These are phyloP conservation scores for Etia nguti DNA, from an alignment of 2,113 vertebrate genomes.

Conservation along the genomic window DNA sequence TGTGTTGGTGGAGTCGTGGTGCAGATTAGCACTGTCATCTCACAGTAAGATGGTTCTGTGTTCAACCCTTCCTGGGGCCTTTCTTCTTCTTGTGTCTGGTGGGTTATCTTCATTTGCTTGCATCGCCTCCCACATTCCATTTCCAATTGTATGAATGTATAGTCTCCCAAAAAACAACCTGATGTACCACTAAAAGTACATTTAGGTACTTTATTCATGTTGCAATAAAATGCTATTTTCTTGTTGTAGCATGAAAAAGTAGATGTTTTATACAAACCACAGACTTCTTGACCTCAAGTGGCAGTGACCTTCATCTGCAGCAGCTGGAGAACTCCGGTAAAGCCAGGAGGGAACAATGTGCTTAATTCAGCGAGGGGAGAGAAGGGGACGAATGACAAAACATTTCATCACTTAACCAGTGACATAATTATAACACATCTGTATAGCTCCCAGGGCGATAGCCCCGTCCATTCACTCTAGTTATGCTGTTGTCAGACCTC, in stretches of 20 bases:
- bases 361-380: not conserved
- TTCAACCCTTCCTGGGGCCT: not conserved
- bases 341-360: slow-evolving; percentile 10
- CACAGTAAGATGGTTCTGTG: not conserved
- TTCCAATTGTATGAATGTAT: not conserved
- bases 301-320: not conserved
- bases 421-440: slow-evolving; percentile 58
- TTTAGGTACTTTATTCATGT: not conserved
- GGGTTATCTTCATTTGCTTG: not conserved
- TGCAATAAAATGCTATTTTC: not conserved
- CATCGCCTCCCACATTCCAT: not conserved
- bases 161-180: not conserved
- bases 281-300: not conserved
- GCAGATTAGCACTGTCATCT: not conserved
- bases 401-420: slow-evolving; percentile 26
- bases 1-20: not conserved
- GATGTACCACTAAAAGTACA: not conserved
- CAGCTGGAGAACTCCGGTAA: not conserved
- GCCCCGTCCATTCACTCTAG: slow-evolving; percentile 51
- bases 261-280: not conserved
- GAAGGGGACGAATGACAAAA: slow-evolving; percentile 5
- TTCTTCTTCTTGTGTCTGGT: not conserved
- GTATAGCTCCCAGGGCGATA: slow-evolving; percentile 21
- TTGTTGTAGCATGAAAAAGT: not conserved
- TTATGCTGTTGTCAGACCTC: slow-evolving; percentile 54